These are phyloP conservation scores for Ladona fulva DNA, from an alignment of 1,140 invertebrate species.

Conservation along the genomic window DNA sequence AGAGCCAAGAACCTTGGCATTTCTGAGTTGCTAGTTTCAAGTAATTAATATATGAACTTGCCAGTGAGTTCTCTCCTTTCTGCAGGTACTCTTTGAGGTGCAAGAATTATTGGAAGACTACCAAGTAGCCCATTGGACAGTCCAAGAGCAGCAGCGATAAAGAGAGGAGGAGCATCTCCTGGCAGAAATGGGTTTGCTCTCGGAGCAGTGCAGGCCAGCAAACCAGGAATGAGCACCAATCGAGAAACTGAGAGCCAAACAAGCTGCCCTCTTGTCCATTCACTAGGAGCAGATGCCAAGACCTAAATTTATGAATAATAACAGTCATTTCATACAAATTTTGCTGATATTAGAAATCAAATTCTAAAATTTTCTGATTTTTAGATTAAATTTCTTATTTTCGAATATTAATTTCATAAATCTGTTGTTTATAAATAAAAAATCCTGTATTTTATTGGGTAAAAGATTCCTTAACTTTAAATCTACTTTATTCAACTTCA, in stretches of 20 bases:
- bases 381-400: too few relatives aligned
- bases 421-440: too few relatives aligned
- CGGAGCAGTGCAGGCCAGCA: conserved; percentile 68
- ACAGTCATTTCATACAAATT: too few relatives aligned
- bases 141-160: conserved; percentile 53
- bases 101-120: conserved; percentile 83
- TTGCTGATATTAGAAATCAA: too few relatives aligned
- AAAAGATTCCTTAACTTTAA: too few relatives aligned
- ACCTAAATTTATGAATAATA: conserved; percentile 43
- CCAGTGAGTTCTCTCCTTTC: conserved; percentile 66
- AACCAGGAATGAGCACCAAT: conserved; percentile 65
- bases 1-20: too few relatives aligned
- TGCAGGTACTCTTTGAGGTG: conserved; percentile 68
- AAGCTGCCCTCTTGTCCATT: conserved; percentile 67
- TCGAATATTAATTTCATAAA: too few relatives aligned
- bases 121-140: conserved; percentile 79
- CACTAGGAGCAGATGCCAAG: conserved; percentile 65
- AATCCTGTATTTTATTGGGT: too few relatives aligned
- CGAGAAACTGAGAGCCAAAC: conserved; percentile 58
- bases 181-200: conserved; percentile 58
- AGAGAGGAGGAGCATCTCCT: conserved; percentile 56
- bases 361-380: too few relatives aligned
- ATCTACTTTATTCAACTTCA: too few relatives aligned
- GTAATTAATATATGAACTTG: conserved; percentile 26
- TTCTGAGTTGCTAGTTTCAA: too few relatives aligned